A percentile compares a stretch with the other conserved stretches of the same genome.
phyloP scores from a whole-genome alignment of 2,797 vertebrate species.

The Coranthus polyacanthus region DNA sequence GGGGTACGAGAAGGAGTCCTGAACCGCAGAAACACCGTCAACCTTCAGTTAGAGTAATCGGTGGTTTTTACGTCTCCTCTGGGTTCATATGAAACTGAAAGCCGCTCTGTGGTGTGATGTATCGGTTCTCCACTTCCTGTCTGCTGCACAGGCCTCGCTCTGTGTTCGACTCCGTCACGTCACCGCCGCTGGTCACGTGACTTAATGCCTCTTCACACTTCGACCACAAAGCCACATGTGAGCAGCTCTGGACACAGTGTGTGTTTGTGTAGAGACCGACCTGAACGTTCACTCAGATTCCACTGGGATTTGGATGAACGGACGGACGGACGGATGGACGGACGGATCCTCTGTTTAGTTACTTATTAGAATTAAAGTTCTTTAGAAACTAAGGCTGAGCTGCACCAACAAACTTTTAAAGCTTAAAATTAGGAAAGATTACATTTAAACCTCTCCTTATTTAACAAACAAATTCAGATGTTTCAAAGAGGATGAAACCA shows the following conservation, averaged over 20 bases:
- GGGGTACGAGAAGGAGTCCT: no score
- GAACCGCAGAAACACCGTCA: not conserved
- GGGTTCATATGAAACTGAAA: constrained; percentile 11
- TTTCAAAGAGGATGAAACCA: no score
- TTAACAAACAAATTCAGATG: no score
- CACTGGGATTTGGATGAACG: not conserved
- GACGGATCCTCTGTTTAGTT: no score
- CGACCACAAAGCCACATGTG: constrained; percentile 14
- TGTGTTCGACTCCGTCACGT: not conserved
- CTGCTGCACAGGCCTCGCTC: not conserved
- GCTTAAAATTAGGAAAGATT: no score
- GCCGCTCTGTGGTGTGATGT: not conserved
- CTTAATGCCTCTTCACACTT: not conserved
- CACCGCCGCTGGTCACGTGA: not conserved
- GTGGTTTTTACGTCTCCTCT: not conserved
- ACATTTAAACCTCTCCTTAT: no score
- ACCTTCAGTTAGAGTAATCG: no score
- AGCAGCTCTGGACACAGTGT: not conserved
- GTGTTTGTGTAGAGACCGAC: not conserved
- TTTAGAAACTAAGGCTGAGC: no score
- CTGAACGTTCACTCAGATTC: not conserved
- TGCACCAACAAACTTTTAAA: no score
- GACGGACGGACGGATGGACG: no score
- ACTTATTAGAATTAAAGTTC: no score
- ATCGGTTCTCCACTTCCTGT: not conserved